Evolutionary conservation across 2,888 invertebrate species (phyloP), one percentile per base, ranked within the genome.

Genomic region (Drosophila infuscata): DNA sequence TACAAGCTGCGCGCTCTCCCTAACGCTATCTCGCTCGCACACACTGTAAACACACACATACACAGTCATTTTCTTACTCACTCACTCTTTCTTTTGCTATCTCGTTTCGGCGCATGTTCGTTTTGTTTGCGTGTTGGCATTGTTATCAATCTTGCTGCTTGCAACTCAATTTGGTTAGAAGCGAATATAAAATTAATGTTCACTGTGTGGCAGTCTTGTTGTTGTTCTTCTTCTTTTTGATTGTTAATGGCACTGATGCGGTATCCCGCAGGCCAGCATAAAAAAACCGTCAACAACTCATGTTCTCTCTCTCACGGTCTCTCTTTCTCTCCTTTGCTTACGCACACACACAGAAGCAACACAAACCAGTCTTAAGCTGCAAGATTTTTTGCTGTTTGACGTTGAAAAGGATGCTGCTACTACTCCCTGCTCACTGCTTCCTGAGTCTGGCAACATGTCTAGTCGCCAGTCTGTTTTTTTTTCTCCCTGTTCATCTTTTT

Each of bases 331-430:
- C 48, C 38, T 38, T 30, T 30, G 48, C 56, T 49, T 62, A 43
- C 63, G 43, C 41, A 57, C 32, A 51, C 33, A 48, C 30, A 41
- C 46, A 64, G 8, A 36, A 59, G 60, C 17, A 54, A 38, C 48
- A 61, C 29, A 72, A 83, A 82, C 78, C 78, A 71, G 84, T 83
- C 79, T 78, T 70, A 49, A 72, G 79, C 32, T 82, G 74, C 70
- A 81, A 67, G 76, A 69, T 56, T 65, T 70, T 57, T 66, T 59
- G 35, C 25, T 49, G 53, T 36, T 59, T 56, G 68, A 49, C 41
- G 57, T 46, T 67, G 67, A 59, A 54, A 74, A 74, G 74, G 83
- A 82, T 81, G 83, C 69, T 79, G 57, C 48, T 53, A 51, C 51
- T 70, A 66, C 58, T 53, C 59, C 43, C 64, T 36, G 53, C 17